A percentile compares a stretch with the other conserved stretches of the same genome.
These are phyloP conservation scores for Uromys caudimaculatus DNA, from an alignment of 2,797 vertebrate genomes.

Conservation along the genomic window DNA sequence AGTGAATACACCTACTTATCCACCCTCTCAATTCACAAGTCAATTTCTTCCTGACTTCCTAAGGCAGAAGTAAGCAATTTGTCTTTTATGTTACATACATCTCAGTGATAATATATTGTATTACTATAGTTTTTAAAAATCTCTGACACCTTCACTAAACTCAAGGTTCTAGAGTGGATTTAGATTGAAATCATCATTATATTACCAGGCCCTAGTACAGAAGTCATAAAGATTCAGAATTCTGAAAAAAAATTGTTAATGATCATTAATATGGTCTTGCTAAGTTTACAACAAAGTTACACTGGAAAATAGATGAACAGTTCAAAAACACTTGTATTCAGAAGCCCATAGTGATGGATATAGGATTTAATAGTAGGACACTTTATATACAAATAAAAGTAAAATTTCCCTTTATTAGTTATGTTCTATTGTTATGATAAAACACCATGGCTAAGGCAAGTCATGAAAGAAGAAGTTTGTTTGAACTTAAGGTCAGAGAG, in stretches of 20 bases:
- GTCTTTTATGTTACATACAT: not conserved
- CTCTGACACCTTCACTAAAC: not conserved
- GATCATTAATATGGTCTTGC: conserved; percentile 12
- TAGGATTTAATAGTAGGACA: conserved; percentile 44
- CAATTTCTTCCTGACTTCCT: not conserved
- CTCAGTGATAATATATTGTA: not conserved
- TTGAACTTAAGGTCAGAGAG: not conserved
- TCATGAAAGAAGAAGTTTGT: not conserved
- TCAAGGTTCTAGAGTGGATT: not conserved
- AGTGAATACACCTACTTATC: not conserved
- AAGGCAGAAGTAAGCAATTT: conserved; percentile 20
- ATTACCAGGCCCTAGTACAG: not conserved
- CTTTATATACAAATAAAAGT: conserved; percentile 16
- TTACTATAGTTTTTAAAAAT: not conserved
- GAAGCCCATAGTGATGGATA: conserved; percentile 28
- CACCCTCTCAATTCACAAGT: not conserved
- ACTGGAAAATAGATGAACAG: conserved; percentile 16
- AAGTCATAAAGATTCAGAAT: not conserved
- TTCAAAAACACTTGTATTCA: conserved; percentile 22
- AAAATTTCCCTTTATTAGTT: conserved; percentile 18
- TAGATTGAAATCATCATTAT: conserved; percentile 23
- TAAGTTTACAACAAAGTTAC: conserved; percentile 43
- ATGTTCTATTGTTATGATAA: not conserved
- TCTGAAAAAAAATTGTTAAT: conserved; percentile 35
- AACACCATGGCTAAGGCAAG: not conserved